Evolutionary conservation across 1,140 invertebrate species (phyloP).

Genomic region (Amphibalanus amphitrite): DNA sequence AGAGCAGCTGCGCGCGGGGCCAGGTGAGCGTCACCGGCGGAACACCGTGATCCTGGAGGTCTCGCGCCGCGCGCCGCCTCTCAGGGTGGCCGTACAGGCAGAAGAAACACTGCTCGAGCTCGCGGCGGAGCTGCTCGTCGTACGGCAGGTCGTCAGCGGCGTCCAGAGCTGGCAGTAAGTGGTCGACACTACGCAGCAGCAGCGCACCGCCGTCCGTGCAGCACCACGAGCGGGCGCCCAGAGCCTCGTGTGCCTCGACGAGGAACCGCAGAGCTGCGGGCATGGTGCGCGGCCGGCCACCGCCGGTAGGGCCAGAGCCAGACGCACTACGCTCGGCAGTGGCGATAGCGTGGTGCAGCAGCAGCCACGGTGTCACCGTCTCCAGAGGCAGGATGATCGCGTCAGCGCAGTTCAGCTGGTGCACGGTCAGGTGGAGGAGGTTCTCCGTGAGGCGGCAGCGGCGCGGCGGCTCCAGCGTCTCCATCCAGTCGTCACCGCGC

Average conservation of each 20-base stretch:
- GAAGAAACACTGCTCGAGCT: conserved; percentile 71
- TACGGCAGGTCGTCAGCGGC: conserved; percentile 19
- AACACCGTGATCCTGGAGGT: conserved; percentile 62
- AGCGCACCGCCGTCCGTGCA: conserved; percentile 52
- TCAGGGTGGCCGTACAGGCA: conserved; percentile 73
- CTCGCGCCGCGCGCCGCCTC: conserved; percentile 30
- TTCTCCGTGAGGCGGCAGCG: conserved; percentile 47
- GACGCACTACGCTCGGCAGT: conserved; percentile 33
- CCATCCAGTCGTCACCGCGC: conserved; percentile 21
- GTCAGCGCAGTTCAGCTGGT: conserved; percentile 35
- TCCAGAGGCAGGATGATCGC: conserved; percentile 37
- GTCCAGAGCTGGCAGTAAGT: conserved; percentile 44
- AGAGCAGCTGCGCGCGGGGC: conserved; percentile 54
- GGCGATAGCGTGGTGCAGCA: conserved; percentile 57
- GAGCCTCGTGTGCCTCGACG: conserved; percentile 65
- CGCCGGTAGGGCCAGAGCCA: too few relatives aligned
- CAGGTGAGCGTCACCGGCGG: conserved; percentile 52
- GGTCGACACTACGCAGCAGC: conserved; percentile 54
- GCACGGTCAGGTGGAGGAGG: conserved; percentile 52
- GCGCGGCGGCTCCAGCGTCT: conserved; percentile 18
- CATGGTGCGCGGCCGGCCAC: background rate
- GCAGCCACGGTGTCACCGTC: conserved; percentile 58
- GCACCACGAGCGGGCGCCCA: conserved; percentile 59
- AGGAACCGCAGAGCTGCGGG: conserved; percentile 36
- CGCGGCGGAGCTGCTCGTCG: conserved; percentile 37